phyloP scores from a whole-genome alignment of 2,113 vertebrate species.

The Heloderma charlesbogerti region DNA sequence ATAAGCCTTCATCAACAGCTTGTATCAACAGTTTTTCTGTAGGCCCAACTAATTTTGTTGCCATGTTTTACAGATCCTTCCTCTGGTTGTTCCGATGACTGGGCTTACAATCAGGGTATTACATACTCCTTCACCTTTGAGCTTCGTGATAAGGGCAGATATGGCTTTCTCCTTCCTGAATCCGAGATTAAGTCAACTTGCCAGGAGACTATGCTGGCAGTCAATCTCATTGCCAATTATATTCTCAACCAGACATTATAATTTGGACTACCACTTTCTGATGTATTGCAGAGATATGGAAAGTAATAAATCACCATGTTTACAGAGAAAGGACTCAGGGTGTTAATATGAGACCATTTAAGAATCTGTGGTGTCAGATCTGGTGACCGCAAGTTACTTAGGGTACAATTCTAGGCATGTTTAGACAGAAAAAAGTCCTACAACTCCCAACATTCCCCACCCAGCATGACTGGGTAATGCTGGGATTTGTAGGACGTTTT shows the following conservation, averaged over 20 bases:
- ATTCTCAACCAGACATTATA: constrained; percentile 75
- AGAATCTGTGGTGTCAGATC: neutral
- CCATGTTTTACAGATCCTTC: constrained; percentile 79
- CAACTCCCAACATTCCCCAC: too few species aligned
- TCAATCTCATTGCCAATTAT: constrained; percentile 85
- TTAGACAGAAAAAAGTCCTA: too few species aligned
- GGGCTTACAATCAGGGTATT: constrained; percentile 89
- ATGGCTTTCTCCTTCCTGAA: constrained; percentile 89
- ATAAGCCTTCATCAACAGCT: too few species aligned
- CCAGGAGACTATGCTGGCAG: constrained; percentile 88
- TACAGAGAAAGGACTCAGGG: neutral
- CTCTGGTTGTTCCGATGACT: constrained; percentile 88
- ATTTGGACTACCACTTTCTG: neutral
- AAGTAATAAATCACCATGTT: constrained; percentile 14
- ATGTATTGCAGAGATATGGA: neutral
- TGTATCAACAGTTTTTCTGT: too few species aligned
- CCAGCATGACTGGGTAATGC: too few species aligned
- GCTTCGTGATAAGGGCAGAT: constrained; percentile 85
- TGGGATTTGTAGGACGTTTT: too few species aligned
- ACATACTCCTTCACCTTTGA: constrained; percentile 90
- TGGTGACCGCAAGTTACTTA: neutral
- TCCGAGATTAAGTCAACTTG: constrained; percentile 88
- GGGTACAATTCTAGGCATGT: too few species aligned
- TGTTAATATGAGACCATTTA: neutral
- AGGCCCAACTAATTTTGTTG: neutral